These are phyloP conservation scores for Melieria omissa DNA, from an alignment of 2,888 invertebrate genomes.

Conservation along the genomic window DNA sequence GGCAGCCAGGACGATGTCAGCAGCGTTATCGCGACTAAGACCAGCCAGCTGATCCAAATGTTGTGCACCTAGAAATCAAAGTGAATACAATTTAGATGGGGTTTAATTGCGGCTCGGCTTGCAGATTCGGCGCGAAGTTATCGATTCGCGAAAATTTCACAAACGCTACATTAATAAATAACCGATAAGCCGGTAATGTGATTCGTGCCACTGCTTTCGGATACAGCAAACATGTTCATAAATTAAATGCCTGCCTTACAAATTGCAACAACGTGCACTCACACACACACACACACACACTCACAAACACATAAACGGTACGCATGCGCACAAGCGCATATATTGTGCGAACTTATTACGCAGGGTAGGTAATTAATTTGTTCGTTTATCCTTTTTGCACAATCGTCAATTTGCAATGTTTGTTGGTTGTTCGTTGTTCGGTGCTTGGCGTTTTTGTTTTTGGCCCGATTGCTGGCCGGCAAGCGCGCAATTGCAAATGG, in stretches of 20 bases:
- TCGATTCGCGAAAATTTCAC: background rate
- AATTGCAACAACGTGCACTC: slow-evolving; percentile 26
- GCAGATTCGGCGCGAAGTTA: no score
- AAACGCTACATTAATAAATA: slow-evolving; percentile 8
- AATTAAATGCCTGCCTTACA: slow-evolving; percentile 48
- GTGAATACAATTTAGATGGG: background rate
- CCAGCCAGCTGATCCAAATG: slow-evolving; percentile 41
- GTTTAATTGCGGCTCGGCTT: background rate
- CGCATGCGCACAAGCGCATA: no score
- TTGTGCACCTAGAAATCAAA: slow-evolving; percentile 34
- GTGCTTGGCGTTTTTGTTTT: no score
- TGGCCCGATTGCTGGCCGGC: no score
- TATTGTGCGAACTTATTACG: slow-evolving; percentile 54
- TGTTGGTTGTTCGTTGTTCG: no score
- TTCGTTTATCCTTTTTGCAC: slow-evolving; percentile 35
- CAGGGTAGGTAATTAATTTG: slow-evolving; percentile 38
- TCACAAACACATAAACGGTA: no score
- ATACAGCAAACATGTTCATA: slow-evolving; percentile 47
- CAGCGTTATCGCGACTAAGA: slow-evolving; percentile 26
- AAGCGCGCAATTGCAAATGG: no score
- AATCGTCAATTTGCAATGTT: slow-evolving; percentile 33
- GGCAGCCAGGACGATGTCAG: no score
- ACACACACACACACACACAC: background rate
- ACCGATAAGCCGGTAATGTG: slow-evolving; percentile 15
- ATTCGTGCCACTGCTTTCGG: background rate